Percentiles rank a stretch among this genome's conserved stretches.
These are phyloP conservation scores for Lepus timidus DNA, from an alignment of 2,113 vertebrate species.

Conservation along the genomic window DNA sequence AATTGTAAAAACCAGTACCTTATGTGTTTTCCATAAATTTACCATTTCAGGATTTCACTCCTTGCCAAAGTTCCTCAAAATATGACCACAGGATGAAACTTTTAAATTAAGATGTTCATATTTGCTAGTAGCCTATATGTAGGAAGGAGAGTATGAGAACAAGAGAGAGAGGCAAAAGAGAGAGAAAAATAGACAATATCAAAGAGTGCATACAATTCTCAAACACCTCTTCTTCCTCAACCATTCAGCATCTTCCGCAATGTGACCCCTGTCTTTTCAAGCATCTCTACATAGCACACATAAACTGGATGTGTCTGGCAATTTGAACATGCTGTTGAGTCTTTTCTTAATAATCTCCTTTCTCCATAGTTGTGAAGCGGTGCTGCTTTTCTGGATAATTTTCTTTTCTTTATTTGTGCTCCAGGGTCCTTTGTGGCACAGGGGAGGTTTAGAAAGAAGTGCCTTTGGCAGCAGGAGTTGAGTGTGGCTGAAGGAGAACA, in stretches of 20 bases:
- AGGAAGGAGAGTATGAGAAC: neutral
- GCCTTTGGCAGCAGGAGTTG: neutral
- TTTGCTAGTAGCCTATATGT: neutral
- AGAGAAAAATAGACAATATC: neutral
- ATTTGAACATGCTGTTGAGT: too few relatives aligned
- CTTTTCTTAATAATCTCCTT: neutral
- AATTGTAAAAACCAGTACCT: neutral
- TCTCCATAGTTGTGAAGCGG: neutral
- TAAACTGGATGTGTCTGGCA: too few relatives aligned
- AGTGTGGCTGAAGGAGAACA: neutral
- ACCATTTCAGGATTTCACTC: neutral
- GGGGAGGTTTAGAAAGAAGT: neutral
- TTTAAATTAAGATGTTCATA: neutral
- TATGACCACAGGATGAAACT: neutral
- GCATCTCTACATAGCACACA: neutral
- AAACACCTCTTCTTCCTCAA: neutral
- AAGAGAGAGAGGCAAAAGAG: neutral
- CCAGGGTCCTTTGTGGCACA: neutral
- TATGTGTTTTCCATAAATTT: neutral
- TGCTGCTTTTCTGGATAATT: neutral
- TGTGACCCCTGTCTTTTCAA: rapidly evolving
- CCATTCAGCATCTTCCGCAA: too few relatives aligned
- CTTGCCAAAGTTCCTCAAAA: neutral
- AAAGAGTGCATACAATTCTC: rapidly evolving
- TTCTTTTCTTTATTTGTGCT: neutral